Base-by-base conservation (phyloP, 2,797 vertebrate species). In the Intellagama lesueurii region DNA sequence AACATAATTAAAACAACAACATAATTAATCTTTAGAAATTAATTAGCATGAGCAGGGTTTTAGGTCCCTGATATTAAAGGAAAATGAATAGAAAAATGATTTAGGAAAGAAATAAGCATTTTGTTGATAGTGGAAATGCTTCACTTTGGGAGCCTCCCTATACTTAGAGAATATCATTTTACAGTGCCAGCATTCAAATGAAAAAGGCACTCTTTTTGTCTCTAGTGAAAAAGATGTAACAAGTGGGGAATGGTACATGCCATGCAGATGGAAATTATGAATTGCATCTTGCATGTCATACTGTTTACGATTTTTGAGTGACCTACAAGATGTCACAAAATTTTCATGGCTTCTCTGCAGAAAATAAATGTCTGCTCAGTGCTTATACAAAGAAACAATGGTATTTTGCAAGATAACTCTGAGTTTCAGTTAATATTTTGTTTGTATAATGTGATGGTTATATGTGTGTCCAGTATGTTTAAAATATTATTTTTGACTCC, bases 401-500 rank as follows among this genome's bases (percentile, higher is more conserved):
- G 40, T 78, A 69, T 52, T 77, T 76, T 47, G 35, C 30, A 81
- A 49, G 22, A 52, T 73, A n/a, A 22, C n/a, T 73, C 32, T 19
- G 44, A 2, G 40, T 73, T 22, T 78, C 35, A 44, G 40, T 79
- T 60, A 68, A 7, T 17, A 73, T 64, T 9, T 30, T 81, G 22
- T 9, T 30, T 81, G 22, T 82, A 19, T 66, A 87, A 40, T 88
- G 49, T 73, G 30, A 32, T 68, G 8, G 52, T 32, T n/a, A 49
- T 52, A 19, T 88, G 22, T 83, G 16, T 69, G 73, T 69, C 73
- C 2, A 32, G 0, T 2, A n/a, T 70, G 83, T 70, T 88, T 28
- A 72, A 77, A 72, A 90, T 92, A n/a, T 92, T 72, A 78, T 47
- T 87, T 88, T 91, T 76, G 44, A 92, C 92, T 91, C 90, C 66